phyloP scores from a whole-genome alignment of 2,113 vertebrate genomes.

The Prietella phreatophila region DNA sequence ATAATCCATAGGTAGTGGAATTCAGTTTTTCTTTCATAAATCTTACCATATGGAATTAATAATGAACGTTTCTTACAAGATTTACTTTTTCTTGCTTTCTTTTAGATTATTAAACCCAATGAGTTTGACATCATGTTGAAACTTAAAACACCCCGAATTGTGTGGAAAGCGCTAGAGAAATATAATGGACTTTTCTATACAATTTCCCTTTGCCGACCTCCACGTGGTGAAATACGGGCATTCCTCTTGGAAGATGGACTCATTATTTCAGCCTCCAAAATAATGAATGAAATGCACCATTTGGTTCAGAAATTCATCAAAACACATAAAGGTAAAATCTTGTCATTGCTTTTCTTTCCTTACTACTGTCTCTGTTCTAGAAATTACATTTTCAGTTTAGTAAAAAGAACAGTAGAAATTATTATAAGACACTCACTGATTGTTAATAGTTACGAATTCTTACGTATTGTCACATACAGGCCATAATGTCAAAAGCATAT shows the following conservation, averaged over 20 bases:
- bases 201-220: conserved; percentile 35
- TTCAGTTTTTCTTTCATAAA: neutral
- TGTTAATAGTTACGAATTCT: too few relatives aligned
- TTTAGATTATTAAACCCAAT: conserved; percentile 63
- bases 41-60: neutral
- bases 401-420: neutral
- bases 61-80: neutral
- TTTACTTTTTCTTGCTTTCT: neutral
- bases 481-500: neutral
- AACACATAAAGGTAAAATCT: conserved; percentile 59
- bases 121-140: conserved; percentile 71
- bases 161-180: conserved; percentile 41
- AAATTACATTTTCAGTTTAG: neutral
- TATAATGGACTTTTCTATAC: conserved; percentile 65
- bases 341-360: neutral
- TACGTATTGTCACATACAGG: neutral
- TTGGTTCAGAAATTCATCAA: conserved; percentile 64
- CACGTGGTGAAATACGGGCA: conserved; percentile 44
- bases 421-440: neutral
- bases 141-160: conserved; percentile 54
- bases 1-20: neutral
- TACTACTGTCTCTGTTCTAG: neutral
- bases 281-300: conserved; percentile 60
- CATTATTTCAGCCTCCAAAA: conserved; percentile 61
- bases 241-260: conserved; percentile 62